Evolutionary conservation across 2,888 invertebrate species (phyloP).

Genomic region (Eustalomyia histrio): DNA sequence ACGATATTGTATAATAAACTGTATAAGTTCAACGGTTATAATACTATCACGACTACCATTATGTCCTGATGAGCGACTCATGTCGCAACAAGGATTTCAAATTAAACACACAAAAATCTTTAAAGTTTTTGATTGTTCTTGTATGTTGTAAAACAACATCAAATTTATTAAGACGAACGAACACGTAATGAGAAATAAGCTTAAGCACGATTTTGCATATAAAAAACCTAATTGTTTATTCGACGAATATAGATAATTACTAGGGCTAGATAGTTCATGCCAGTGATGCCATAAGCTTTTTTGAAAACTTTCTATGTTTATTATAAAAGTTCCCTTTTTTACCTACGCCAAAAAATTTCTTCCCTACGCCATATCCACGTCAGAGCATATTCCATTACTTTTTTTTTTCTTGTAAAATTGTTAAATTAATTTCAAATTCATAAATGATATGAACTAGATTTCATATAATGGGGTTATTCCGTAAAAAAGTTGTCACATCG

Average conservation of each 20-base stretch:
- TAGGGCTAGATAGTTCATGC: too few species aligned
- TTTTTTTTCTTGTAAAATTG: too few species aligned
- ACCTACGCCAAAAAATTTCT: too few species aligned
- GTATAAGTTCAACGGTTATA: constrained; percentile 78
- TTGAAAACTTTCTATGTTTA: too few species aligned
- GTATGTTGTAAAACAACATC: constrained; percentile 38
- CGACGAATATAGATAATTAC: constrained; percentile 11
- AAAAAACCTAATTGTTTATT: background rate
- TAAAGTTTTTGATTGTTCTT: constrained; percentile 12
- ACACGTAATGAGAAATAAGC: constrained; percentile 25
- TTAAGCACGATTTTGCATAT: constrained; percentile 41
- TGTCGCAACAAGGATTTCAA: constrained; percentile 65
- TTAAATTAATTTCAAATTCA: too few species aligned
- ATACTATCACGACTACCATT: constrained; percentile 76
- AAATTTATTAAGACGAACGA: constrained; percentile 33
- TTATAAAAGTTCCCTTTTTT: too few species aligned
- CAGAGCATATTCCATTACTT: too few species aligned
- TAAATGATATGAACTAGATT: too few species aligned
- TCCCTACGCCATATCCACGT: too few species aligned
- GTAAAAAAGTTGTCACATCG: too few species aligned
- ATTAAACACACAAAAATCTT: constrained; percentile 35
- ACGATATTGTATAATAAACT: constrained; percentile 79
- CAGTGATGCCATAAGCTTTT: too few species aligned
- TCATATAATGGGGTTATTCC: too few species aligned
- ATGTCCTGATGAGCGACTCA: constrained; percentile 75